Conservation (phyloP, 2,888 invertebrate genomes). For the Drosophila monieri region DNA sequence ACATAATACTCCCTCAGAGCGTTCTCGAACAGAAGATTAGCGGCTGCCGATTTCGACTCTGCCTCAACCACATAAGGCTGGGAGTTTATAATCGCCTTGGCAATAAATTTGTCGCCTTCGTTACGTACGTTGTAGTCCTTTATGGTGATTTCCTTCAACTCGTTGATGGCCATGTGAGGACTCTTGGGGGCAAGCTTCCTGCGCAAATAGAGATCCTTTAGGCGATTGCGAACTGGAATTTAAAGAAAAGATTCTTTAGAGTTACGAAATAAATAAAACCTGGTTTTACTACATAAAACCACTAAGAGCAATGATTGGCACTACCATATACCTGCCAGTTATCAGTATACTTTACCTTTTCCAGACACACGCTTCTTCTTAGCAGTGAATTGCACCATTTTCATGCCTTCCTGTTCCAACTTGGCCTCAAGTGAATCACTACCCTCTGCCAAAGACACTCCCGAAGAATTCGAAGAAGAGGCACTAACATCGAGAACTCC, state of each 20-base stretch:
- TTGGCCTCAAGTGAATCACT: neutral
- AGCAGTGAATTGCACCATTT: neutral
- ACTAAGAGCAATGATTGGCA: too few relatives aligned
- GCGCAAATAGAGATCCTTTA: neutral
- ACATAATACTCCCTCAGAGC: slow-evolving; percentile 1
- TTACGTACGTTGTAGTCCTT: neutral
- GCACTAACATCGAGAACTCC: neutral
- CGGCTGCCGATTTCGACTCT: neutral
- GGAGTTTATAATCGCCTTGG: neutral
- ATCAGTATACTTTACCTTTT: neutral
- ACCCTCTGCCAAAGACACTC: neutral
- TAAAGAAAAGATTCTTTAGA: neutral
- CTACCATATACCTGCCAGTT: too few relatives aligned
- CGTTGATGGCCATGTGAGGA: slow-evolving; percentile 2
- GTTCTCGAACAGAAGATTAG: neutral
- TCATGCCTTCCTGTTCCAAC: neutral
- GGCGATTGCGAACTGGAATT: neutral
- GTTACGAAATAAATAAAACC: neutral
- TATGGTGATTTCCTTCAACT: neutral
- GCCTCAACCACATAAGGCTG: neutral
- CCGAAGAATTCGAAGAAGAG: neutral
- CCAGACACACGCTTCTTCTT: neutral
- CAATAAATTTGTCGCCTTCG: neutral
- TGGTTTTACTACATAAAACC: neutral
- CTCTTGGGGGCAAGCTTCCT: neutral